Conservation (phyloP, 2,888 invertebrate genomes). For the Merodon equestris region DNA sequence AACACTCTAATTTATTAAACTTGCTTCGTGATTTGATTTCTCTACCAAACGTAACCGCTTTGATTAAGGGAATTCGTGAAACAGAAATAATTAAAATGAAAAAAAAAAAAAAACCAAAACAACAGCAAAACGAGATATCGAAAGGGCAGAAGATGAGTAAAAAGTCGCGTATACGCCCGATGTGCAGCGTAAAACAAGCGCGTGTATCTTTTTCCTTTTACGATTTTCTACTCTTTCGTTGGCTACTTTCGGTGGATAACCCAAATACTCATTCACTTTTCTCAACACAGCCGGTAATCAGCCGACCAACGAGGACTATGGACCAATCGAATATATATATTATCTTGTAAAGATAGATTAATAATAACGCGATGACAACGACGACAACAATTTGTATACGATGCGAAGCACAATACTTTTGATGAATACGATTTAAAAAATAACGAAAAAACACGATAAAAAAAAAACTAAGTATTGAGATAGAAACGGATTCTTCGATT, state of each 20-base stretch:
- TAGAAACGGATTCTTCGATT: constrained; percentile 27
- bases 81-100: constrained; percentile 3
- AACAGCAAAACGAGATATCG: not conserved
- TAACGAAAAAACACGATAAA: constrained; percentile 14
- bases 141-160: constrained; percentile 7
- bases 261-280: constrained; percentile 63
- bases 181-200: constrained; percentile 44
- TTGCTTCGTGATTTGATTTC: no score
- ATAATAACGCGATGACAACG: not conserved
- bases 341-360: not conserved
- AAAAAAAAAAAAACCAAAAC: not conserved
- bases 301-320: not conserved
- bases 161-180: constrained; percentile 68
- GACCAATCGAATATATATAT: no score
- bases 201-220: constrained; percentile 51
- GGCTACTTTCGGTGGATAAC: constrained; percentile 51
- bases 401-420: no score
- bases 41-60: no score
- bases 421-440: not conserved
- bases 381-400: not conserved
- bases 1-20: no score
- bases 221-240: no score
- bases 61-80: no score
- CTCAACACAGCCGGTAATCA: not conserved
- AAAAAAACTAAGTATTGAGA: constrained; percentile 33